Base-by-base conservation (phyloP, 2,888 invertebrate species). In the Spisula solida region DNA sequence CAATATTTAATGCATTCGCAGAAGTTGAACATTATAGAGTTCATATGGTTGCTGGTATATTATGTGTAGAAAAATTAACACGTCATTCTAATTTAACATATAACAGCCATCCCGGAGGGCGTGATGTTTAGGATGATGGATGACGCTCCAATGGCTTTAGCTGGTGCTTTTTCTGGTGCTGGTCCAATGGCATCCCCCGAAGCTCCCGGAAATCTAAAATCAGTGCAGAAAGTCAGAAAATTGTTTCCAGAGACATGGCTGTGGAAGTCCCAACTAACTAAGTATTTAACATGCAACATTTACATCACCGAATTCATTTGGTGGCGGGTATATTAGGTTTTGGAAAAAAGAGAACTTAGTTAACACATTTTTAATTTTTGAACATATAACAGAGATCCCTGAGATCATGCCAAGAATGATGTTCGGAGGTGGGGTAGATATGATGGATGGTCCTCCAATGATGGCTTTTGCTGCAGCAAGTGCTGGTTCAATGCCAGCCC, bases 201-300 rank as follows among this genome's bases (percentile, higher is more conserved):
- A 20, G 80, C 55, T 14, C 51, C 55, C 82, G 81, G 47, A 14
- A 18, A 55, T n/a, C 51, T 91, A 20, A 91, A 90, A 75, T 86
- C 95, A 95, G 94, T 97, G 87, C 31, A 88, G 87, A 83, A 91
- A 90, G 90, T 97, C 82, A 97, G 98, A 95, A 97, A 97, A 96
- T 97, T 97, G 96, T 98, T 98, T 96, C 98, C 98, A 81, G 98
- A 98, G 97, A 98, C 98, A 86, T 98, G 98, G 98, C 97, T 98
- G 94, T 98, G 97, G 97, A 97, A 97, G 94, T 85, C 84, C 0
- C 47, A 86, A 16, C 14, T 75, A 18, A 75, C 85, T 10, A 55
- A 84, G 90, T 90, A 90, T 82, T 86, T 31, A 8, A 41, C 2
- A 8, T 41, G 41, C 41, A 41, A 41, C 41, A 41, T 41, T 5